Evolutionary conservation across 2,888 invertebrate species (phyloP).

Genomic region (Lasioglossum marginatum): DNA sequence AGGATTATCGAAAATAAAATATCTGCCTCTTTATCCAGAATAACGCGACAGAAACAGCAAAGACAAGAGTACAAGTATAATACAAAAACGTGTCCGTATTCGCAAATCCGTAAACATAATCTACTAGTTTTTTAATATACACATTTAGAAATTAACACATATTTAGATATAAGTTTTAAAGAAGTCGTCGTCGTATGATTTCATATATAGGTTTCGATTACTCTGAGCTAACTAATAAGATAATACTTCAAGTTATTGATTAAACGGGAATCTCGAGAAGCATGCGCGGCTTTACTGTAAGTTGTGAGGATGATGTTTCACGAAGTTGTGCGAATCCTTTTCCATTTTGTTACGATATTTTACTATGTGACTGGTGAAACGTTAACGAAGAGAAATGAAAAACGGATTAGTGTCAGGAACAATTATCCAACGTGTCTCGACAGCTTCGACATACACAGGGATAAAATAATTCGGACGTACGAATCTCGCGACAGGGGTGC

Average conservation of each 20-base stretch:
- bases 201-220: background rate
- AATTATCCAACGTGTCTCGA: conserved; percentile 87
- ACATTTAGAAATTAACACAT: background rate
- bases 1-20: too few relatives aligned
- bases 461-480: conserved; percentile 95
- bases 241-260: conserved; percentile 57
- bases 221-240: conserved; percentile 14
- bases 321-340: conserved; percentile 72
- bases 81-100: too few relatives aligned
- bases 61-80: too few relatives aligned
- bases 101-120: background rate
- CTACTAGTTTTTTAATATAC: background rate
- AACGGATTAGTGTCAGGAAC: conserved; percentile 85
- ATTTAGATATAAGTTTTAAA: background rate
- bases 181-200: background rate
- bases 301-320: conserved; percentile 73
- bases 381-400: conserved; percentile 73
- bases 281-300: conserved; percentile 56
- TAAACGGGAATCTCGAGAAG: conserved; percentile 13
- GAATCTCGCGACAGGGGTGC: conserved; percentile 96
- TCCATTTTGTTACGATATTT: conserved; percentile 75
- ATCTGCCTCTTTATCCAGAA: too few relatives aligned
- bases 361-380: conserved; percentile 69
- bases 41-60: too few relatives aligned
- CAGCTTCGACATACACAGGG: conserved; percentile 93